Conservation (phyloP, 2,888 invertebrate genomes). For the Pandemis cinnamomeana region DNA sequence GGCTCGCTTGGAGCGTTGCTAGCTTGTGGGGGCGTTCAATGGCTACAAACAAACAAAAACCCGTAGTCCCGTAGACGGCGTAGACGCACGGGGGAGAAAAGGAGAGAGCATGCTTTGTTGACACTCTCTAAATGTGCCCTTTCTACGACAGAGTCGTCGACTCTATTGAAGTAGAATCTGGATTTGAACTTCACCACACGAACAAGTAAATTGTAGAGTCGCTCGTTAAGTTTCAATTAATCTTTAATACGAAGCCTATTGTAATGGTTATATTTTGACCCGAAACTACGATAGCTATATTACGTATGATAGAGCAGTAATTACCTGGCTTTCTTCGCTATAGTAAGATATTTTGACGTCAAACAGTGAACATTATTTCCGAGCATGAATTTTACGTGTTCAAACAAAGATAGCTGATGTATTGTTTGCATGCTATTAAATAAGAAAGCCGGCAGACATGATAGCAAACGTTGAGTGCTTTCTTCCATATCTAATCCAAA, state of each 20-base stretch:
- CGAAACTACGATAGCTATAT: neutral
- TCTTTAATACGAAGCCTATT: neutral
- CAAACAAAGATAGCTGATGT: conserved; percentile 13
- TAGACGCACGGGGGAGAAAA: conserved; percentile 64
- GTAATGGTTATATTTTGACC: neutral
- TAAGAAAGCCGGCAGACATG: conserved; percentile 26
- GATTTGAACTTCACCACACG: conserved; percentile 25
- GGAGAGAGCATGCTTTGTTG: conserved; percentile 77
- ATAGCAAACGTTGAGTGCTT: conserved; percentile 32
- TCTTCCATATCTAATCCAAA: conserved; percentile 34
- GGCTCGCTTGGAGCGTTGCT: conserved; percentile 48
- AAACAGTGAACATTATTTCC: neutral
- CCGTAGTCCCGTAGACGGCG: conserved; percentile 41
- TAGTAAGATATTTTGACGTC: neutral
- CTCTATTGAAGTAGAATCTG: conserved; percentile 22
- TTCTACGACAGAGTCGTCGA: conserved; percentile 33
- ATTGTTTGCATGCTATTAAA: conserved; percentile 38
- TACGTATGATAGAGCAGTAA: neutral
- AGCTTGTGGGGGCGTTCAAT: conserved; percentile 55
- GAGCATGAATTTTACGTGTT: conserved; percentile 15
- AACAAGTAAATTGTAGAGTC: conserved; percentile 17
- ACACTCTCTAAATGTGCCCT: conserved; percentile 64
- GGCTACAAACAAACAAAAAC: conserved; percentile 65
- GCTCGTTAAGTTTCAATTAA: conserved; percentile 9
- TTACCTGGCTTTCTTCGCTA: neutral